Evolutionary conservation across 2,113 vertebrate genomes (phyloP).

Genomic region (Laterallus jamaicensis): DNA sequence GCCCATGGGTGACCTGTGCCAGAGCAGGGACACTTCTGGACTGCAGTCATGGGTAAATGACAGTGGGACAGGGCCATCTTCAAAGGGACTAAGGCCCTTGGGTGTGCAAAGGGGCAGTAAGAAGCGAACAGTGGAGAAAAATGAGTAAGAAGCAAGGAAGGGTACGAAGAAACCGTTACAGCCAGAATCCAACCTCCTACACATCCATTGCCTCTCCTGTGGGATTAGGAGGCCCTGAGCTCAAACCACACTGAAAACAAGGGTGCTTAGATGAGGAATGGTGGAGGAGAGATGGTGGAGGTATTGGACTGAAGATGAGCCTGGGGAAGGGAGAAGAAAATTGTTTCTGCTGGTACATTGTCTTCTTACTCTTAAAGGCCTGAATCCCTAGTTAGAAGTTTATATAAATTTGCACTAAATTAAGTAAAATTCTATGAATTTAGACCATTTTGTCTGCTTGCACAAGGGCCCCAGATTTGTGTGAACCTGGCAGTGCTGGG

Average conservation of each 20-base stretch:
- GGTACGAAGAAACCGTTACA: neutral
- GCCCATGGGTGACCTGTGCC: neutral
- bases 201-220: rapidly evolving
- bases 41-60: neutral
- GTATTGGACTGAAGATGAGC: neutral
- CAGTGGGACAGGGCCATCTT: too few species aligned
- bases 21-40: neutral
- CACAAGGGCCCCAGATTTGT: rapidly evolving
- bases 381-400: neutral
- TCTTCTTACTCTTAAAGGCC: neutral
- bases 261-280: neutral
- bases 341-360: rapidly evolving
- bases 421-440: neutral
- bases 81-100: neutral
- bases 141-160: neutral
- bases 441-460: neutral
- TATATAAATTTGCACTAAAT: neutral
- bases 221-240: neutral
- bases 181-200: neutral
- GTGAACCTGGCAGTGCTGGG: rapidly evolving
- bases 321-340: neutral
- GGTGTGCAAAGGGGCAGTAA: neutral
- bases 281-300: neutral
- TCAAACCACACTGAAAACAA: neutral
- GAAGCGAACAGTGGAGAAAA: neutral